These are phyloP conservation scores for Oligia fasciuncula DNA, from an alignment of 2,888 invertebrate species.

Conservation along the genomic window DNA sequence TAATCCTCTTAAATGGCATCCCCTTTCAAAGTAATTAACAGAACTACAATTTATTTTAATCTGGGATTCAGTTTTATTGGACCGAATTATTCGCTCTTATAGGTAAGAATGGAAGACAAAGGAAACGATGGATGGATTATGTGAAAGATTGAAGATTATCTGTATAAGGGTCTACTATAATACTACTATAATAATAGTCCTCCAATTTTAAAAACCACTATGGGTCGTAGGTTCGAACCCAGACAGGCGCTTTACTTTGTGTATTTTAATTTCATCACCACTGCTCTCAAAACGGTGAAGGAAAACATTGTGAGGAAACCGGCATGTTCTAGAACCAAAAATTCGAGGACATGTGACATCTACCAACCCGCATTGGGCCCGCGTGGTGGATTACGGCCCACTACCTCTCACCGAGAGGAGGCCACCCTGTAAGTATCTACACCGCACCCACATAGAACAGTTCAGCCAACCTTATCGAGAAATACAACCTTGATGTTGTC, in stretches of 20 bases:
- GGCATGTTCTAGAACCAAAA: background rate
- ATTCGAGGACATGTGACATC: background rate
- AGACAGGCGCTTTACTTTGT: too few species aligned
- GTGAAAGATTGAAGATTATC: background rate
- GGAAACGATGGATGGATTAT: background rate
- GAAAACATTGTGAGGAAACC: background rate
- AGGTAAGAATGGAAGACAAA: too few species aligned
- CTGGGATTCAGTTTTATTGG: constrained; percentile 22
- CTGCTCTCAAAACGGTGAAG: background rate
- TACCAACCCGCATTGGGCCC: too few species aligned
- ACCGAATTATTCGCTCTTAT: constrained; percentile 27
- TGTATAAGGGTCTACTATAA: background rate
- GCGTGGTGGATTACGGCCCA: too few species aligned
- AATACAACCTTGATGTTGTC: background rate
- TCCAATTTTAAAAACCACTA: too few species aligned
- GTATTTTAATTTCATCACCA: too few species aligned
- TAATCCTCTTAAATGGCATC: constrained; percentile 46
- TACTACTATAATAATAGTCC: too few species aligned
- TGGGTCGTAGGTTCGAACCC: background rate
- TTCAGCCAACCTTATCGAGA: background rate
- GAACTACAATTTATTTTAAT: constrained; percentile 34
- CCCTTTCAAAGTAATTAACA: constrained; percentile 48
- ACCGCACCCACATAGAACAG: background rate
- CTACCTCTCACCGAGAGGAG: too few species aligned
- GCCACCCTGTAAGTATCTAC: too few species aligned